Conservation (phyloP, 2,888 invertebrate species). For the Blastobasis adustella region DNA sequence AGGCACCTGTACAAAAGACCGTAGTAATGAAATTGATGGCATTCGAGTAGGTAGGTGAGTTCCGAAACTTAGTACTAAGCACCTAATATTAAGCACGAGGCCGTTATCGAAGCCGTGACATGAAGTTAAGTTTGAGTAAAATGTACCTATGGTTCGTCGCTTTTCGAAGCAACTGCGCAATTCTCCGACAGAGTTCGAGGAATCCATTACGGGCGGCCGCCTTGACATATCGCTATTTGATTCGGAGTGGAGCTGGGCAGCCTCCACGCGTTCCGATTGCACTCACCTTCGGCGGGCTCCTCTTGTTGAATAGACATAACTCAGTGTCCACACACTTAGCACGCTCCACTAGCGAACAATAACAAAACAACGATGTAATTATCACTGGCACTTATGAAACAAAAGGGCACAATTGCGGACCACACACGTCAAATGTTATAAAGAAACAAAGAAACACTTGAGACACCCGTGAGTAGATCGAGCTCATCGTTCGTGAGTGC, state of each 20-base stretch:
- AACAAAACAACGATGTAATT: constrained; percentile 20
- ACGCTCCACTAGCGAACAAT: constrained; percentile 15
- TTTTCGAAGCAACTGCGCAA: constrained; percentile 55
- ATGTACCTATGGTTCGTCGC: constrained; percentile 30
- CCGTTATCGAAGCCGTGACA: constrained; percentile 34
- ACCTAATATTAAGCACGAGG: constrained; percentile 35
- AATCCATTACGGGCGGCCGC: constrained; percentile 52
- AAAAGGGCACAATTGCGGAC: constrained; percentile 30
- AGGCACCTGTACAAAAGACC: too few relatives aligned
- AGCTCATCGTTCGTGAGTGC: constrained; percentile 28
- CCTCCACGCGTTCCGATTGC: constrained; percentile 3
- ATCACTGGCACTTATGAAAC: constrained; percentile 23
- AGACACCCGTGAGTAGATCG: constrained; percentile 32
- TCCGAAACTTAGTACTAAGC: too few relatives aligned
- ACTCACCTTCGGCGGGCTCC: constrained; percentile 40
- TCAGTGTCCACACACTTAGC: constrained; percentile 5
- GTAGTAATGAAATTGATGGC: too few relatives aligned
- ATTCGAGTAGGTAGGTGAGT: too few relatives aligned
- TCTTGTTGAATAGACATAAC: constrained; percentile 38
- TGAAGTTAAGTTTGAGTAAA: constrained; percentile 35
- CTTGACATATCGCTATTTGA: constrained; percentile 42
- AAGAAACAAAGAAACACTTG: constrained; percentile 37
- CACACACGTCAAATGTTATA: constrained; percentile 30
- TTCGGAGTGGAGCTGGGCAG: too few relatives aligned
- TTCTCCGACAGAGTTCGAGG: constrained; percentile 46